Percentiles rank a stretch among this genome's conserved stretches.
These are phyloP conservation scores for Solenopsis invicta DNA, from an alignment of 1,140 invertebrate genomes.

Conservation along the genomic window DNA sequence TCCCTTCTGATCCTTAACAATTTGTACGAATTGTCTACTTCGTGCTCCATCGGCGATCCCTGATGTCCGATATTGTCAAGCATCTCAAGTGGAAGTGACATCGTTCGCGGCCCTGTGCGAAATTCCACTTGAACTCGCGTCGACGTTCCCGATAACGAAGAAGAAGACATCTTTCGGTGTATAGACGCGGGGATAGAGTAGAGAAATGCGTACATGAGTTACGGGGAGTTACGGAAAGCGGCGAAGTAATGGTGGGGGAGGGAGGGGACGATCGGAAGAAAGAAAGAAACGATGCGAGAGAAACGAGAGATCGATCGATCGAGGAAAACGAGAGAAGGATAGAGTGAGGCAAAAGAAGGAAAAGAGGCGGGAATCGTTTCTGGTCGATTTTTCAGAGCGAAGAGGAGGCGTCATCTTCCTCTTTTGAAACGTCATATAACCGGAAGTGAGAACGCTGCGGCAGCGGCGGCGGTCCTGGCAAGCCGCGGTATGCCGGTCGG, in stretches of 20 bases:
- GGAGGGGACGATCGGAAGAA: not conserved
- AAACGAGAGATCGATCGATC: conserved; percentile 13
- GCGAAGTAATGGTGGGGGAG: too few relatives aligned
- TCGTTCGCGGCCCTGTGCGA: conserved; percentile 63
- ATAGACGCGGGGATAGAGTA: conserved; percentile 28
- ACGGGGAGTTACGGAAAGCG: not conserved
- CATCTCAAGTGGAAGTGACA: conserved; percentile 71
- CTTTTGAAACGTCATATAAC: conserved; percentile 63
- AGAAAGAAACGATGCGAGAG: conserved; percentile 56
- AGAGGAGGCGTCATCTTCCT: conserved; percentile 12
- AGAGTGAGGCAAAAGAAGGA: conserved; percentile 30
- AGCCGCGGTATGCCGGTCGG: too few relatives aligned
- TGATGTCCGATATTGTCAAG: conserved; percentile 69
- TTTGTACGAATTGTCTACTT: conserved; percentile 51
- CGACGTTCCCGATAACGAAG: conserved; percentile 77
- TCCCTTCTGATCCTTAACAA: conserved; percentile 5
- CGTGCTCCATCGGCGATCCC: conserved; percentile 53
- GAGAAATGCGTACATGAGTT: conserved; percentile 32
- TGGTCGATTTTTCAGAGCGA: conserved; percentile 69
- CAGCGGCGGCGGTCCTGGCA: conserved; percentile 54
- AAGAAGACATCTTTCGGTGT: conserved; percentile 68
- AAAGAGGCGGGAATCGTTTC: conserved; percentile 52
- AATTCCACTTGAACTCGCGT: conserved; percentile 75
- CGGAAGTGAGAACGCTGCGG: conserved; percentile 63
- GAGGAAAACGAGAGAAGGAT: not conserved